A percentile compares a stretch with the other conserved stretches of the same genome.
These are phyloP conservation scores for Ambastaia sidthimunki DNA, from an alignment of 2,797 vertebrate species.

Conservation along the genomic window DNA sequence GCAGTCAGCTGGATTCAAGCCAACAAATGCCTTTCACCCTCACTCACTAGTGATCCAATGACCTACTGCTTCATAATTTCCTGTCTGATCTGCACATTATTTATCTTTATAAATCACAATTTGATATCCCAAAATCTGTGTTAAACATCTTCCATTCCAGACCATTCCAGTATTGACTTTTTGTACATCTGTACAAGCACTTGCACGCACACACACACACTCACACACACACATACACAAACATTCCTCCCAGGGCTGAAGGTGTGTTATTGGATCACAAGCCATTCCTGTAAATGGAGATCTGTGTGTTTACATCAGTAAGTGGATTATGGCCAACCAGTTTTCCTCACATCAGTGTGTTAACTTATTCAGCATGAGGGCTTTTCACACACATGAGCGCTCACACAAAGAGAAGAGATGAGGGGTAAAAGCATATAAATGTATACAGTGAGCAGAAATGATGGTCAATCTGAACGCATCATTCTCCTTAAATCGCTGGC, in stretches of 20 bases:
- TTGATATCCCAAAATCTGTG: conserved; percentile 5
- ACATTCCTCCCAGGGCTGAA: conserved; percentile 47
- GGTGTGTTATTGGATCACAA: conserved; percentile 62
- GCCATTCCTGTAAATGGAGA: conserved; percentile 71
- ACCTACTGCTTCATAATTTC: background rate
- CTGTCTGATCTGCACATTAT: too few relatives aligned
- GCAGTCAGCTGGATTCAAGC: background rate
- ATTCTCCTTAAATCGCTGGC: conserved; percentile 53
- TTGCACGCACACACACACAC: conserved; percentile 18
- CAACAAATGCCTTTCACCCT: background rate
- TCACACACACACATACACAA: conserved; percentile 25
- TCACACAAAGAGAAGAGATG: conserved; percentile 50
- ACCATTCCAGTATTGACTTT: conserved; percentile 23
- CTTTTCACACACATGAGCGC: conserved; percentile 46
- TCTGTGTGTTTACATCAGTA: conserved; percentile 74
- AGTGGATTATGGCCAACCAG: conserved; percentile 76
- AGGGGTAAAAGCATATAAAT: conserved; percentile 57
- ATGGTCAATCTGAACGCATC: conserved; percentile 55
- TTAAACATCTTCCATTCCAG: conserved; percentile 30
- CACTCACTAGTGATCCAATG: background rate
- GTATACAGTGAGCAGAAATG: conserved; percentile 53
- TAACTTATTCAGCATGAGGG: conserved; percentile 56
- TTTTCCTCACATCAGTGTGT: conserved; percentile 66
- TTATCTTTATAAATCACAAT: background rate
- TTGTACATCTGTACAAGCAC: conserved; percentile 22